Evolutionary conservation across 64 coral and sea anemone species (phyloP).

Genomic region (Pocillopora damicornis): DNA sequence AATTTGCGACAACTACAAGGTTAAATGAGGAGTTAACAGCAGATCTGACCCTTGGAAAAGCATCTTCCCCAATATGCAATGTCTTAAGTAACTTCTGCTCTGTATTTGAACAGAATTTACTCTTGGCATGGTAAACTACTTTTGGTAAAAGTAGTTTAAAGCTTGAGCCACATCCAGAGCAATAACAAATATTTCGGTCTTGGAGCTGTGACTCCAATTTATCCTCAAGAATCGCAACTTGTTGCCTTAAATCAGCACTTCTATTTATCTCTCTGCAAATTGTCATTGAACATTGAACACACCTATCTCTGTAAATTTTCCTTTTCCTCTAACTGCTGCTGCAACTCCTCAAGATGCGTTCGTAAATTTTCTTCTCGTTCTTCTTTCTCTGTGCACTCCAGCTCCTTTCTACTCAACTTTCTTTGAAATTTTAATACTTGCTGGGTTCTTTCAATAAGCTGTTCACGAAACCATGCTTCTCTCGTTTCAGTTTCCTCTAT

Average conservation of each 20-base stretch:
- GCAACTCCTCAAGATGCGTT: neutral
- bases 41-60: neutral
- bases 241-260: neutral
- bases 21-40: too few relatives aligned
- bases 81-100: neutral
- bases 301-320: neutral
- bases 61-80: neutral
- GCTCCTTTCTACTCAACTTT: neutral
- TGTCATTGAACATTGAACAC: neutral
- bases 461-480: neutral
- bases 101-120: constrained; percentile 2
- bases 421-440: too few relatives aligned
- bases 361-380: neutral
- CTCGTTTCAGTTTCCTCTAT: neutral
- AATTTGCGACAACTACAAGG: too few relatives aligned
- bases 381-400: neutral
- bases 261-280: neutral
- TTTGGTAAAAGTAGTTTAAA: too few relatives aligned
- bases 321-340: neutral
- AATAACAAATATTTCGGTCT: too few relatives aligned
- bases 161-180: too few relatives aligned
- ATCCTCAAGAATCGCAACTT: neutral
- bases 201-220: neutral
- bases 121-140: too few relatives aligned
- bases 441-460: neutral